Evolutionary conservation across 2,797 vertebrate genomes (phyloP), one percentile per base, ranked within the genome.

Genomic region (Hydrolagus colliei): DNA sequence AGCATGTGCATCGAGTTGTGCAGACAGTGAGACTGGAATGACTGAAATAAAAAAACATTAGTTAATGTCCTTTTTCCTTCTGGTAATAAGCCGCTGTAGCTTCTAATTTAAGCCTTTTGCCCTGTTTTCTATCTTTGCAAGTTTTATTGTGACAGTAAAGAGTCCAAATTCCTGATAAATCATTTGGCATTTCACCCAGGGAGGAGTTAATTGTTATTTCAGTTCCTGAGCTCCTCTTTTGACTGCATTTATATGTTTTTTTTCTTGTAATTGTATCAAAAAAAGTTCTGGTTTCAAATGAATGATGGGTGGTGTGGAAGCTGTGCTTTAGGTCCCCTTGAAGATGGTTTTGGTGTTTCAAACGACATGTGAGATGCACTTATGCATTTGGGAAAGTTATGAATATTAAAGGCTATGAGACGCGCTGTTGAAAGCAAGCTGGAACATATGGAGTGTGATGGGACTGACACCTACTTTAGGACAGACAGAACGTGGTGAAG

Each of bases 61-160:
- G 32, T 68, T 82, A 35, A 72, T 65, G 75, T 82, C 71, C 63
- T 72, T 63, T 86, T 62, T 78, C 65, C n/a, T 62, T 52, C 74
- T 73, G 27, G 79, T 73, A 18, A 73, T 27, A 41, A 6, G 16
- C 62, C 85, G 13, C 8, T 73, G 52, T 73, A 72, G 18, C 27
- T 59, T 27, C 61, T 74, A 86, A 73, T 59, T 74, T 73, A 61
- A 72, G 20, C 7, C 18, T 85, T 85, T 85, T 72, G 52, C 41
- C 68, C 16, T 52, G 0, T 80, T 65, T 80, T 52, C 6, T 9
- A 35, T 72, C 41, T 22, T 72, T 7, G 22, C 27, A 63, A 74
- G 72, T 13, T 32, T 22, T 41, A 62, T 41, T 32, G 59, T 73
- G 20, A 85, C 3, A 35, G 65, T 41, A 84, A 84, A 41, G 32